These are phyloP conservation scores for Sclerurus mexicanus DNA, from an alignment of 2,113 vertebrate species.

Conservation along the genomic window DNA sequence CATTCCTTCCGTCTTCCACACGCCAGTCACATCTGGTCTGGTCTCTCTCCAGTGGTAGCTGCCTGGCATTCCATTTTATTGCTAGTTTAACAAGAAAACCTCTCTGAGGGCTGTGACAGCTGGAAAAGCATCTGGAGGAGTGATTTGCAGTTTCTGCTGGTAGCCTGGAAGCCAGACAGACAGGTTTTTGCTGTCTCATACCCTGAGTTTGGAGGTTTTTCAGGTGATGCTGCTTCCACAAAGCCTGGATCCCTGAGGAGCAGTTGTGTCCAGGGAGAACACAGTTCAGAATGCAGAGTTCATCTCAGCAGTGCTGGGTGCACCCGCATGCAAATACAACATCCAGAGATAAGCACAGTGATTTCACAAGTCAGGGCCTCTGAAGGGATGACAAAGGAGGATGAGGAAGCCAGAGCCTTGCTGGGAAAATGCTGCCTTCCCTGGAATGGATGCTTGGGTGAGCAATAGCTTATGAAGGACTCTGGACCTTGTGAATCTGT, in stretches of 20 bases:
- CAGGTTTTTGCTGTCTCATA: not conserved
- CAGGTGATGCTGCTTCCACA: not conserved
- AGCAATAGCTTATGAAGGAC: not conserved
- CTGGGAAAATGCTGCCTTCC: not conserved
- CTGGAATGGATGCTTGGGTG: fast-evolving
- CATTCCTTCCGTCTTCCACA: not conserved
- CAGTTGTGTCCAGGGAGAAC: not conserved
- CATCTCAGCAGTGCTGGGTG: not conserved
- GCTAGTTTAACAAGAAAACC: not conserved
- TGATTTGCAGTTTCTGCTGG: not conserved
- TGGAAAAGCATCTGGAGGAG: not conserved
- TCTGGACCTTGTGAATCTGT: not conserved
- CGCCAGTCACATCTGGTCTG: not conserved
- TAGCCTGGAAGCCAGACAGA: not conserved
- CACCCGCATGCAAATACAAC: not conserved
- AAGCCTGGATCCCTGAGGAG: not conserved
- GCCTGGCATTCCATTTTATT: not conserved
- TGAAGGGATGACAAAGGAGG: not conserved
- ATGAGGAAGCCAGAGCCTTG: fast-evolving
- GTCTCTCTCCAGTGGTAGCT: not conserved
- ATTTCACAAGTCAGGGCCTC: not conserved
- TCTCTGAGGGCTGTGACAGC: not conserved
- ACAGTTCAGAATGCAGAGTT: fast-evolving
- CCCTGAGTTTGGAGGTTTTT: not conserved
- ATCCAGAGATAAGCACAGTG: not conserved